A percentile compares a stretch with the other conserved stretches of the same genome.
Conservation (phyloP, 1,140 invertebrate species). For the Agrilus planipennis region DNA sequence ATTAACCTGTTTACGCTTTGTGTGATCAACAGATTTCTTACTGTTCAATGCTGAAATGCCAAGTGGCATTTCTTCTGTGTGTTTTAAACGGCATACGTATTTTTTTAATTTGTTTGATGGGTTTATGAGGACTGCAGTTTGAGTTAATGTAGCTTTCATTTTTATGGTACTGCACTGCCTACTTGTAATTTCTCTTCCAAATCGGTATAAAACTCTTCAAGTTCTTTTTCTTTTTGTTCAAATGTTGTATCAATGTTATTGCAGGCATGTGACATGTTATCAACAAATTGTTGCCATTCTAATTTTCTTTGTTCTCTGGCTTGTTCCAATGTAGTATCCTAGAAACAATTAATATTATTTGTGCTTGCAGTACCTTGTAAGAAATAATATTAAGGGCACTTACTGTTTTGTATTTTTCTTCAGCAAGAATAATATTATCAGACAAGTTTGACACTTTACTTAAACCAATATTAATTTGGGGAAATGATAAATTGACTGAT, state of each 20-base stretch:
- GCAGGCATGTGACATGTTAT: conserved; percentile 63
- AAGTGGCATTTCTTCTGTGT: conserved; percentile 14
- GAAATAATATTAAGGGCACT: conserved; percentile 3
- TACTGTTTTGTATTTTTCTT: conserved; percentile 38
- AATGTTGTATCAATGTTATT: conserved; percentile 62
- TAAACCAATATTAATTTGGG: conserved; percentile 51
- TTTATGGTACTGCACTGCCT: conserved; percentile 8
- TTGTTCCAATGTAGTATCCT: conserved; percentile 41
- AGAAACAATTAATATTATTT: conserved; percentile 14
- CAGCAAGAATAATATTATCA: conserved; percentile 41
- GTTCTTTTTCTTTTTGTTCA: conserved; percentile 63
- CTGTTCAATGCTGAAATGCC: conserved; percentile 18
- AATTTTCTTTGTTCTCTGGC: conserved; percentile 46
- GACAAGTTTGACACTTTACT: conserved; percentile 52
- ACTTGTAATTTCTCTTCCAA: conserved; percentile 57
- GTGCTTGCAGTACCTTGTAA: not conserved
- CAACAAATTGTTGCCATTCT: conserved; percentile 61
- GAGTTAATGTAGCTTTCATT: conserved; percentile 13
- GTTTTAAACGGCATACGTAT: conserved; percentile 18
- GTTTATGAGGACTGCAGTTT: conserved; percentile 17
- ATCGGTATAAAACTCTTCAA: conserved; percentile 59
- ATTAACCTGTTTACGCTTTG: too few species aligned
- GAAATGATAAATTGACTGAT: conserved; percentile 46
- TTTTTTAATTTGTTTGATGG: conserved; percentile 19
- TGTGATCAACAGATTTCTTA: conserved; percentile 18